Evolutionary conservation across 2,113 vertebrate genomes (phyloP).

Genomic region (Gorsachius goisagi): DNA sequence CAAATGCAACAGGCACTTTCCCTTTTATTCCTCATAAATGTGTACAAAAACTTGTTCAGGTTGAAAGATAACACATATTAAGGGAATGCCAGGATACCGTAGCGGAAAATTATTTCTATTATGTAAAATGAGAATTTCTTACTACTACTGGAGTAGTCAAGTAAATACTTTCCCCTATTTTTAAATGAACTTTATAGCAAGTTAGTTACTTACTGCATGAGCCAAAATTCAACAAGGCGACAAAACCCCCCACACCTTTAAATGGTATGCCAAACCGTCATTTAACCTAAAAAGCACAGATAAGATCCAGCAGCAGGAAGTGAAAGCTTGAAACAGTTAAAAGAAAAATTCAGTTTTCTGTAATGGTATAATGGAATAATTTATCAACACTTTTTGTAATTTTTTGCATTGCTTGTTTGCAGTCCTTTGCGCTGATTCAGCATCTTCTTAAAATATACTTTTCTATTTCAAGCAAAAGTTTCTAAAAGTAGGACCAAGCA

Average conservation of each 20-base stretch:
- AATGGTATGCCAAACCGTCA: fast-evolving
- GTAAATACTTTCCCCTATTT: background rate
- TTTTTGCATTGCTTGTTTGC: background rate
- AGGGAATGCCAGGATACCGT: background rate
- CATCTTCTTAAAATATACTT: background rate
- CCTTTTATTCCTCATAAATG: background rate
- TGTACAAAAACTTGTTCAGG: background rate
- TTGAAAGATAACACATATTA: background rate
- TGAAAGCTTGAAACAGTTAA: background rate
- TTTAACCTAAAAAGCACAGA: background rate
- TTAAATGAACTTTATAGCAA: background rate
- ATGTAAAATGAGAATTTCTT: background rate
- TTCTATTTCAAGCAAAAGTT: background rate
- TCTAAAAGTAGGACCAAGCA: background rate
- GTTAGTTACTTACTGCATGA: background rate
- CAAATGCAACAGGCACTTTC: background rate
- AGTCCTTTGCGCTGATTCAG: background rate
- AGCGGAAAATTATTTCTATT: background rate
- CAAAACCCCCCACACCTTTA: background rate
- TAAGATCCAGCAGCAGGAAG: background rate
- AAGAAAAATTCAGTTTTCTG: background rate
- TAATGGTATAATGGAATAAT: background rate
- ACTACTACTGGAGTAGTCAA: background rate
- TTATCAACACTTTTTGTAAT: background rate
- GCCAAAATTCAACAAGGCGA: background rate